Evolutionary conservation across 2,888 invertebrate species (phyloP).

Genomic region (Drosophila neotestacea): DNA sequence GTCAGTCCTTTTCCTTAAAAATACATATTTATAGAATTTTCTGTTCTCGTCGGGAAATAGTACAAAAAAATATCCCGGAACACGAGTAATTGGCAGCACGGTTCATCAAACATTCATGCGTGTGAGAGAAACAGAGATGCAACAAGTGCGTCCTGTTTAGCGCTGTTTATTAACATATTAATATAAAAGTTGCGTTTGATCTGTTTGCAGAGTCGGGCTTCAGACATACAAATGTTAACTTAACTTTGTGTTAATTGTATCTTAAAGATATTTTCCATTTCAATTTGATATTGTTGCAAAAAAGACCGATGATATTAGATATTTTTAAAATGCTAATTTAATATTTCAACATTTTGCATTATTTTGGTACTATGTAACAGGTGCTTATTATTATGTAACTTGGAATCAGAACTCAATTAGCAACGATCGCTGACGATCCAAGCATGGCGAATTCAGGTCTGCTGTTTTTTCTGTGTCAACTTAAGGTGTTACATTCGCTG

Average conservation of each 20-base stretch:
- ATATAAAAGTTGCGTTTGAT: not conserved
- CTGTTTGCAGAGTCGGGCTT: not conserved
- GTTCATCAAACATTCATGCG: not conserved
- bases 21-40: no score
- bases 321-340: no score
- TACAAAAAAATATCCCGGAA: no score
- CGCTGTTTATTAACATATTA: not conserved
- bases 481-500: not conserved
- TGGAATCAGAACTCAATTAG: constrained; percentile 3
- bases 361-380: not conserved
- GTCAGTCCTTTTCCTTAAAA: no score
- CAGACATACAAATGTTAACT: not conserved
- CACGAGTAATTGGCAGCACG: no score
- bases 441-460: not conserved
- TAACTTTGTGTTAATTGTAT: no score
- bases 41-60: no score
- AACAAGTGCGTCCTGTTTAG: not conserved
- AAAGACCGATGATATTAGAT: no score
- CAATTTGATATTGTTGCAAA: not conserved
- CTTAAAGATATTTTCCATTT: not conserved
- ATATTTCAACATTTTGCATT: no score
- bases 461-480: not conserved
- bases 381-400: not conserved
- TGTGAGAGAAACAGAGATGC: not conserved
- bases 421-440: not conserved